Base-by-base conservation (phyloP, 2,113 vertebrate genomes). In the Cranoglanis bouderius region DNA sequence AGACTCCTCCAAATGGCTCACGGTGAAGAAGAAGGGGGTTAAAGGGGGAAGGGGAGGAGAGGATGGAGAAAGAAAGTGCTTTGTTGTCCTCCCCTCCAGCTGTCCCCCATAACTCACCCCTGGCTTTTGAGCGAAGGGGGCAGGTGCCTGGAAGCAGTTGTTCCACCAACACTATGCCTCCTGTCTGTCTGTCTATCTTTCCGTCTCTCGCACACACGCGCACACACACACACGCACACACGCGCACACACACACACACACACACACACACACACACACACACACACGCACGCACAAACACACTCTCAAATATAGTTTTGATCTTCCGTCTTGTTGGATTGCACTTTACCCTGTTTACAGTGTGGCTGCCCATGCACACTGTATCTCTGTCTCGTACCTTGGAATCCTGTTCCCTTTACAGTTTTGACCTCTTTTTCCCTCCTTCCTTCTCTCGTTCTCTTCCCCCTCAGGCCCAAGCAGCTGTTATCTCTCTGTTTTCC, bases 401-500 rank as follows among this genome's bases (percentile, higher is more conserved):
- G 92, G 92, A 94, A 93, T 94, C 93, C 88, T 93, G 92, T 92
- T 94, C 93, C 92, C 92, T 94, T 94, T 94, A 95, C 92, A 91
- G 90, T 95, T 96, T 81, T 96, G 95, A 95, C 94, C 95, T 94
- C 95, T 94, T 95, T 95, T 84, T 92, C 92, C 53, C 82, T 88
- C 82, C 35, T 82, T 74, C 77, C 32, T 67, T 63, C 72, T 21
- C 35, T 67, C 67, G 18, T 72, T 65, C 46, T 53, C 9, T 93
- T 93, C 55, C 80, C 94, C 94, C 93, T 94, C 84, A 93, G 94
- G 95, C 94, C 93, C 93, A 92, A 93, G 94, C 95, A 96, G 95
- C 95, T 96, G 95, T 95, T 95, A 95, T 95, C 93, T 94, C 93
- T 90, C 94, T 94, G 94, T 95, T 95, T 95, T 94, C 91, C 93